Percentiles rank a stretch among this genome's conserved stretches.
phyloP scores from a whole-genome alignment of 2,797 vertebrate species.

The Thalassophryne amazonica region DNA sequence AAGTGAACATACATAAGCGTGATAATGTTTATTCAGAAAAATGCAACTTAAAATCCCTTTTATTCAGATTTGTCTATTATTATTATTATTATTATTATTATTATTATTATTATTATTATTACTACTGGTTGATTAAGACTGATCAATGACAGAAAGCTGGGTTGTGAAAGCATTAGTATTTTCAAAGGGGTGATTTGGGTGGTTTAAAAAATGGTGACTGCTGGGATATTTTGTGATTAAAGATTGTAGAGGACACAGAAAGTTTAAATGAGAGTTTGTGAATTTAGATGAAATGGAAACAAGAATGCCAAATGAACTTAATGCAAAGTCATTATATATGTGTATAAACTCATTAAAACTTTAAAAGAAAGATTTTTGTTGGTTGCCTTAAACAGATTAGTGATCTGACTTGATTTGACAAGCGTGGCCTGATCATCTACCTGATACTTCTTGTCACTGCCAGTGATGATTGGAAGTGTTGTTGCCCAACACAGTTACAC shows the following conservation, averaged over 20 bases:
- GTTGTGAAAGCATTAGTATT: too few relatives aligned
- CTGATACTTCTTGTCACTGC: conserved; percentile 37
- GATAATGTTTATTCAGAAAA: too few relatives aligned
- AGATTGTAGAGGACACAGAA: neutral
- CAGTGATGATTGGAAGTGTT: conserved; percentile 44
- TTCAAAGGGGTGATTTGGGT: too few relatives aligned
- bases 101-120: too few relatives aligned
- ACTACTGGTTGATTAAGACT: too few relatives aligned
- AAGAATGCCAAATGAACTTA: neutral
- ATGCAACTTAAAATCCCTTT: too few relatives aligned
- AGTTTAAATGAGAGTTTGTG: neutral
- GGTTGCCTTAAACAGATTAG: neutral
- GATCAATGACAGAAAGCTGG: too few relatives aligned
- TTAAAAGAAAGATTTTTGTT: neutral
- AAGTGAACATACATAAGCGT: too few relatives aligned
- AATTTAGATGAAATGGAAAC: neutral
- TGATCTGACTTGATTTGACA: conserved; percentile 17
- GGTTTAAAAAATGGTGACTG: too few relatives aligned
- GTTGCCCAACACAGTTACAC: conserved; percentile 62
- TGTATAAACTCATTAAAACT: neutral
- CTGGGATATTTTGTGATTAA: too few relatives aligned
- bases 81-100: too few relatives aligned
- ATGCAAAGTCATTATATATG: neutral
- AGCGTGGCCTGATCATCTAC: conserved; percentile 32
- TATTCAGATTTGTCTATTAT: too few relatives aligned